phyloP scores from a whole-genome alignment of 2,113 vertebrate species.

The Toxostoma redivivum region DNA sequence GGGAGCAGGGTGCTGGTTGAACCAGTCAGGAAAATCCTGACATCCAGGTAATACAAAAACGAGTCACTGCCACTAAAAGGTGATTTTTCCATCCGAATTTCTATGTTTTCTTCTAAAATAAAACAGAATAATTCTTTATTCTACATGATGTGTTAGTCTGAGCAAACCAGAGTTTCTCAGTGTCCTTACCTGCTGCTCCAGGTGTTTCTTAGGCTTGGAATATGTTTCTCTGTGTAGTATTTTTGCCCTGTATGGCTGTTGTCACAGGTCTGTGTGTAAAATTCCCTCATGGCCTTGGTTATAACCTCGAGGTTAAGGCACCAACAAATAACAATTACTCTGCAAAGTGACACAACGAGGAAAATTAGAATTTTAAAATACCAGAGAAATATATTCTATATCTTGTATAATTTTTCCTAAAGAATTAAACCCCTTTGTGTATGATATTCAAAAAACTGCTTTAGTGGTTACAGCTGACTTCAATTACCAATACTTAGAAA shows the following conservation, averaged over 20 bases:
- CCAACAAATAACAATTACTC: background rate
- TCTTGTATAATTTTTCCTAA: constrained; percentile 17
- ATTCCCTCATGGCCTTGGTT: background rate
- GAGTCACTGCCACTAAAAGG: constrained; percentile 58
- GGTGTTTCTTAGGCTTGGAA: constrained; percentile 1
- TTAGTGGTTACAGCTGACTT: constrained; percentile 18
- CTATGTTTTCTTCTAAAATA: constrained; percentile 6
- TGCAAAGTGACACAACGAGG: constrained; percentile 16
- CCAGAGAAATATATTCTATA: constrained; percentile 33
- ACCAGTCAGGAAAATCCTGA: background rate
- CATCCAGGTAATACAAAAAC: constrained; percentile 7
- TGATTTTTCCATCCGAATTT: background rate
- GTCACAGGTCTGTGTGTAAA: background rate
- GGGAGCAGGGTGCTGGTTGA: constrained; percentile 6
- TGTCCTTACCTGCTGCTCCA: background rate
- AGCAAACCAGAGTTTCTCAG: background rate
- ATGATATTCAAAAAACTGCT: background rate
- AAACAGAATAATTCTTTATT: background rate
- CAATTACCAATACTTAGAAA: background rate
- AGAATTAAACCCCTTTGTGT: background rate
- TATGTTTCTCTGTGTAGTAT: constrained; percentile 28
- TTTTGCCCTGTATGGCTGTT: background rate
- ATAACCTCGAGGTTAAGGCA: background rate
- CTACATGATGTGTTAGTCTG: background rate
- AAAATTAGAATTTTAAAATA: background rate